Conservation (phyloP, 2,113 vertebrate genomes). For the Glareola pratincola region DNA sequence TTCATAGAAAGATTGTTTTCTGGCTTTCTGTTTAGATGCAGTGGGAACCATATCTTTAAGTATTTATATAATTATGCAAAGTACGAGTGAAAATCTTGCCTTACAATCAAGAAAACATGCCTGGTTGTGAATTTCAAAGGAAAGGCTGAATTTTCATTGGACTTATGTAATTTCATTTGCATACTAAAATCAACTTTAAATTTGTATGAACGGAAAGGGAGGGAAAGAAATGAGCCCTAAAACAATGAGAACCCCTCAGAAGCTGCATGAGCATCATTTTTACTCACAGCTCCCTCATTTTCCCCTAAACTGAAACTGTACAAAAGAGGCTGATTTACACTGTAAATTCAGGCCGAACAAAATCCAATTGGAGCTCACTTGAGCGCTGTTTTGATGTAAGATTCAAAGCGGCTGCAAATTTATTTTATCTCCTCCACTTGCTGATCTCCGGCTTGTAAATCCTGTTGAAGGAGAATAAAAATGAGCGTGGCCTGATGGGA, state of each 20-base stretch:
- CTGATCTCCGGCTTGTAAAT: slow-evolving; percentile 88
- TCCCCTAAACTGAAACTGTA: slow-evolving; percentile 34
- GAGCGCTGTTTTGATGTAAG: slow-evolving; percentile 81
- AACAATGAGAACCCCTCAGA: background rate
- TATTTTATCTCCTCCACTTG: slow-evolving; percentile 89
- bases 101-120: background rate
- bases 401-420: slow-evolving; percentile 92
- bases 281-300: background rate
- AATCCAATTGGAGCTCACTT: slow-evolving; percentile 78
- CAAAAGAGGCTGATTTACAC: slow-evolving; percentile 78
- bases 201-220: background rate
- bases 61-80: background rate
- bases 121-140: background rate
- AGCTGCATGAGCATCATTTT: background rate
- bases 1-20: background rate
- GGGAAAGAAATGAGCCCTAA: background rate
- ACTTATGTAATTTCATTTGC: background rate
- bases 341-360: slow-evolving; percentile 73
- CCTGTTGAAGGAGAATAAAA: slow-evolving; percentile 91
- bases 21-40: background rate
- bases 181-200: background rate
- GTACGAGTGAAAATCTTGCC: background rate
- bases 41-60: background rate
- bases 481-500: slow-evolving; percentile 90
- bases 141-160: background rate